Base-by-base conservation (phyloP, 1,140 invertebrate genomes). In the Drepana arcuata region DNA sequence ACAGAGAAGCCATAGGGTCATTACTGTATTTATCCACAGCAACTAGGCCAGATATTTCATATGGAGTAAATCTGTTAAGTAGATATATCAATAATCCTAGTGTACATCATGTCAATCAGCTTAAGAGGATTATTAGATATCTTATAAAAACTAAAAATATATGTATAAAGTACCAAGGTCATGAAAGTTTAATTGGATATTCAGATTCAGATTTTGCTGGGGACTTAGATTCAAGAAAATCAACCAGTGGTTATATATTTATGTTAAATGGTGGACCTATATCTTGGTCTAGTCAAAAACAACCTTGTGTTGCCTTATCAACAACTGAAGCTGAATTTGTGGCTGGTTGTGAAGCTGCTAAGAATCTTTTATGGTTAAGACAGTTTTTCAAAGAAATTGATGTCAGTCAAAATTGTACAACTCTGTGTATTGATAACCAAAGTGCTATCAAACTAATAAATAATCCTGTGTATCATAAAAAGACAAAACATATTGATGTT, bases 371-470 rank as follows among this genome's bases (percentile, higher is more conserved):
- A 26, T 26, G 24, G 24, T 26, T 26, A 26, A 26, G n/a, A 10
- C 24, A 26, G n/a, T 26, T 26, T 10, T 26, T 26, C n/a, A 10
- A 7, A 26, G 24, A 26, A 26, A 26, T 26, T 26, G 24, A 10
- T 7, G n/a, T 7, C 2, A 7, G 2, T 26, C 24, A 26, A 10
- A 26, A 26, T 26, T 26, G 24, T 26, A 26, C 18, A 21, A 21
- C 24, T 26, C n/a, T 26, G 24, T 26, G 25, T 39, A 45, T 44
- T 5, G 34, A 44, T 25, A 44, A 44, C 15, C 35, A 34, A 27
- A 41, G 38, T 41, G 38, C 38, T 16, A 47, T 47, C 6, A 47
- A 41, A 27, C 24, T 47, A 24, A 37, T 47, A 7, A 27, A 37
- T 37, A 47, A 47, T 16, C 37, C 37, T 18, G 34, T 47, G 2